phyloP scores from a whole-genome alignment of 2,888 invertebrate species.

The Torymus aiolomorphi region DNA sequence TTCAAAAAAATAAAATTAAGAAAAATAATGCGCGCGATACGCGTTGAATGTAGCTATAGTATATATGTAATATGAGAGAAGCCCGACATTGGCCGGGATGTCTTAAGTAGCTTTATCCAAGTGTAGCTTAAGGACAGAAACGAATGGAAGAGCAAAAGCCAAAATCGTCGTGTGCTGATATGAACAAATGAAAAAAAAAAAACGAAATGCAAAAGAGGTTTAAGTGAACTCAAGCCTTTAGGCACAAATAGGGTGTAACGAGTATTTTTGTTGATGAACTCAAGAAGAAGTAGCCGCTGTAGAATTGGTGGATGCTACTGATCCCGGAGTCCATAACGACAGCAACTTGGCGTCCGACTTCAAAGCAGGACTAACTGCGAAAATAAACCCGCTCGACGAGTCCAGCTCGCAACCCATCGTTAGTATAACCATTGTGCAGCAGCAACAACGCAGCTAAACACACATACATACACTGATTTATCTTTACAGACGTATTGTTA shows the following conservation, averaged over 20 bases:
- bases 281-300: slow-evolving; percentile 71
- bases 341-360: slow-evolving; percentile 55
- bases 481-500: slow-evolving; percentile 4
- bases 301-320: slow-evolving; percentile 72
- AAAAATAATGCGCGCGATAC: too few relatives aligned
- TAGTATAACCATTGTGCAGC: slow-evolving; percentile 49
- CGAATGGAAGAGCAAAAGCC: too few relatives aligned
- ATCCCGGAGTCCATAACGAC: slow-evolving; percentile 68
- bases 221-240: slow-evolving; percentile 7
- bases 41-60: too few relatives aligned
- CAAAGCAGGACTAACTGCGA: slow-evolving; percentile 68
- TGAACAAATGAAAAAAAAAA: slow-evolving; percentile 24
- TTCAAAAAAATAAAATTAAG: too few relatives aligned
- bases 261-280: slow-evolving; percentile 69
- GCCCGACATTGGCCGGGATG: too few relatives aligned
- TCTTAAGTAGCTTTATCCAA: too few relatives aligned
- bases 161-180: too few relatives aligned
- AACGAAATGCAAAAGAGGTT: neutral
- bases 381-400: slow-evolving; percentile 68
- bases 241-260: slow-evolving; percentile 58
- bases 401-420: slow-evolving; percentile 63
- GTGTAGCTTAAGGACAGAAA: too few relatives aligned
- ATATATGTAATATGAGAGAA: too few relatives aligned
- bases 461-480: too few relatives aligned
- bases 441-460: slow-evolving; percentile 5